These are phyloP conservation scores for Mus spicilegus DNA, from an alignment of 2,113 vertebrate genomes.

Conservation along the genomic window DNA sequence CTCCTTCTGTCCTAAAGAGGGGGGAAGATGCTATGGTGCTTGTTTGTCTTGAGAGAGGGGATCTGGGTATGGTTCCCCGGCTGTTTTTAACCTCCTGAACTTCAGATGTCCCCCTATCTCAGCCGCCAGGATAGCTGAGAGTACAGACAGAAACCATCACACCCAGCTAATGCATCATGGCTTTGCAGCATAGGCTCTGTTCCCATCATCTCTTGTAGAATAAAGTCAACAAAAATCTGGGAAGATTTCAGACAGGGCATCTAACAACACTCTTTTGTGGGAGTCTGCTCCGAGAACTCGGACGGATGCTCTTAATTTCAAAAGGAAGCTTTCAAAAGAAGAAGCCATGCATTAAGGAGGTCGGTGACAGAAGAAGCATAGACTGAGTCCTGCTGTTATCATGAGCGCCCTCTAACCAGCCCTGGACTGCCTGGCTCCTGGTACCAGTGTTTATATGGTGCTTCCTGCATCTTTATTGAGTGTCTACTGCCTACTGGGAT, in stretches of 20 bases:
- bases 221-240: neutral
- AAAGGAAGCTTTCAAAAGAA: neutral
- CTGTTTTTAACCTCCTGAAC: neutral
- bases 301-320: neutral
- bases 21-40: neutral
- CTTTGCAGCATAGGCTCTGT: neutral
- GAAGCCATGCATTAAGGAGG: neutral
- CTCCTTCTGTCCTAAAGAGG: constrained; percentile 12
- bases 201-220: neutral
- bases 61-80: neutral
- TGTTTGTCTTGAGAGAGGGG: neutral
- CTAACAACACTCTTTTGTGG: neutral
- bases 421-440: neutral
- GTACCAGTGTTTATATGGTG: neutral
- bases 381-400: neutral
- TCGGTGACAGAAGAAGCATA: neutral
- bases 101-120: neutral
- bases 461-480: neutral
- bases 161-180: neutral
- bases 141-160: neutral
- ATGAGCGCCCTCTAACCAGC: neutral
- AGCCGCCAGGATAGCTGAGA: neutral
- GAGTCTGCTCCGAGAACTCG: neutral
- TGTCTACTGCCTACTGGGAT: neutral
- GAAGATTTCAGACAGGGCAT: neutral